Conservation (phyloP, 2,797 vertebrate species). For the Anniella stebbinsi region DNA sequence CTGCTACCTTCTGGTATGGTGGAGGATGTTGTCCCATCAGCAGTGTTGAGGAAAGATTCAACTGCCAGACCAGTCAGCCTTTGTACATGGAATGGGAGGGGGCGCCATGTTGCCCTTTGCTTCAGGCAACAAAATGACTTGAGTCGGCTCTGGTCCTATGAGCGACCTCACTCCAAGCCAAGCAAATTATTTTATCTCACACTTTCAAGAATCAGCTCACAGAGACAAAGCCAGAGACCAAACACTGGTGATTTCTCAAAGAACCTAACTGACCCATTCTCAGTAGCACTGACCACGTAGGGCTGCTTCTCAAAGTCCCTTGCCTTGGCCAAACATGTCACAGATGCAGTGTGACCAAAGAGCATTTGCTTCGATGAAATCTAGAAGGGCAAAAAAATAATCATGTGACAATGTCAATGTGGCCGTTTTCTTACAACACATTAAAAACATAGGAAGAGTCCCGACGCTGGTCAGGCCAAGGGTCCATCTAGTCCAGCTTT, state of each 20-base stretch:
- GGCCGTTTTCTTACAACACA: background rate
- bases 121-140: too few species aligned
- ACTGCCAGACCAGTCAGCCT: too few species aligned
- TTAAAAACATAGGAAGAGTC: too few species aligned
- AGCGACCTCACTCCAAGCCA: background rate
- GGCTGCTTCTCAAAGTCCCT: constrained; percentile 85
- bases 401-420: background rate
- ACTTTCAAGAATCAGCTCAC: background rate
- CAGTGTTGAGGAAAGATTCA: too few species aligned
- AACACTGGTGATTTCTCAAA: background rate
- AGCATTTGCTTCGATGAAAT: constrained; percentile 82
- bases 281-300: constrained; percentile 82
- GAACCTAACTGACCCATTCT: constrained; percentile 81
- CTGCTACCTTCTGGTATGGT: too few species aligned
- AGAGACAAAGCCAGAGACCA: background rate
- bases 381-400: constrained; percentile 69
- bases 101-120: too few species aligned
- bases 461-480: too few species aligned
- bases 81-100: too few species aligned
- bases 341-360: constrained; percentile 81
- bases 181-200: background rate
- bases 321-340: constrained; percentile 83
- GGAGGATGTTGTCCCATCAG: too few species aligned
- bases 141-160: too few species aligned
- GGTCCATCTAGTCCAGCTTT: too few species aligned